A percentile compares a stretch with the other conserved stretches of the same genome.
Conservation (phyloP, 2,797 vertebrate genomes). For the Peromyscus attwateri region DNA sequence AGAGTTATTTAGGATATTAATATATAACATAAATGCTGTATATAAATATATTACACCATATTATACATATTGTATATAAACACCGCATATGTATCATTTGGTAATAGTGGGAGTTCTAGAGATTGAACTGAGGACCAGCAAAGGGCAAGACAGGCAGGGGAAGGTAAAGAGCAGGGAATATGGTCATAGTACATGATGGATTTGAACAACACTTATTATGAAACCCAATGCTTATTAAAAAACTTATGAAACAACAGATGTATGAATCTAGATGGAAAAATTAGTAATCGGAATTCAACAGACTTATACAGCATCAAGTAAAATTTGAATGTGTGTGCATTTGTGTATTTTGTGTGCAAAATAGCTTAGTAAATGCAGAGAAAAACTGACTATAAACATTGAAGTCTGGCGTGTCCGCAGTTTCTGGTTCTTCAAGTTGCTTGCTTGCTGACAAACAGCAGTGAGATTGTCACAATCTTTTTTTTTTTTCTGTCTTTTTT, state of each 20-base stretch:
- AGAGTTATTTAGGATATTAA: background rate
- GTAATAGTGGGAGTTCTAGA: background rate
- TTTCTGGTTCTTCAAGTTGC: slow-evolving; percentile 80
- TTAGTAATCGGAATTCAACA: background rate
- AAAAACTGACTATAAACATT: slow-evolving; percentile 65
- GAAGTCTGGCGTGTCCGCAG: slow-evolving; percentile 58
- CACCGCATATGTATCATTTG: background rate
- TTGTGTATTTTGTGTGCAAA: background rate
- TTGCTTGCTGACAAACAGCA: slow-evolving; percentile 77
- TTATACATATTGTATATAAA: background rate
- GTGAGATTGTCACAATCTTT: slow-evolving; percentile 80
- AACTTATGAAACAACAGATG: background rate
- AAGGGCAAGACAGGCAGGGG: too few species aligned
- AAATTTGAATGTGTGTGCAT: slow-evolving; percentile 31
- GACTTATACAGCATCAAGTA: background rate
- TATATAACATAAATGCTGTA: background rate
- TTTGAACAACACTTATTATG: too few species aligned
- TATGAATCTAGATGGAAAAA: background rate
- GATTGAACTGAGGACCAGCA: background rate
- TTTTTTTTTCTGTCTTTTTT: too few species aligned
- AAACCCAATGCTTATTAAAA: background rate
- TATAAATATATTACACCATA: background rate
- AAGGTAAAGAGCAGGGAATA: background rate
- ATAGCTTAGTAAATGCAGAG: slow-evolving; percentile 62
- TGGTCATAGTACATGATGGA: background rate